Percentiles rank a stretch among this genome's conserved stretches.
phyloP scores from a whole-genome alignment of 2,797 vertebrate species.

The Pteropus rufus region DNA sequence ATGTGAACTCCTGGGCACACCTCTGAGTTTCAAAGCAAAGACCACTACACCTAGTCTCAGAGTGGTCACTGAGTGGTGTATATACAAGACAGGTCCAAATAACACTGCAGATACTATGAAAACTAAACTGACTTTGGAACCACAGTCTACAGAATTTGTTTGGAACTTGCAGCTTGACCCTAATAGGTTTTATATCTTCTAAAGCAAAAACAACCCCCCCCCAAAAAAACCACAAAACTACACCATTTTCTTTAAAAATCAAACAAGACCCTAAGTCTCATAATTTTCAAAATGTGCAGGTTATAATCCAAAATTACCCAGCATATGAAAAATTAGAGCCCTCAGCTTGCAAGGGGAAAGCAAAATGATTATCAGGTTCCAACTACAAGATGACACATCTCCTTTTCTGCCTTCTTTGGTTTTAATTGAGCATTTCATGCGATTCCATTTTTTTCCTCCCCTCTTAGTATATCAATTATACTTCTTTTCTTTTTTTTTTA shows the following conservation, averaged over 20 bases:
- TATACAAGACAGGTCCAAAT: neutral
- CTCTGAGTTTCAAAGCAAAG: neutral
- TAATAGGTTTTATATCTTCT: neutral
- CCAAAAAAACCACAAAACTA: neutral
- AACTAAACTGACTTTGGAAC: neutral
- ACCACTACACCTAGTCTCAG: neutral
- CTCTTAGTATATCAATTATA: neutral
- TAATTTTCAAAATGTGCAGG: neutral
- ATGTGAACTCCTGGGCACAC: neutral
- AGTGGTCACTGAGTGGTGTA: neutral
- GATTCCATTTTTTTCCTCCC: neutral
- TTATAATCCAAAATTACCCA: neutral
- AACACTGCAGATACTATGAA: neutral
- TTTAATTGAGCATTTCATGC: conserved; percentile 22
- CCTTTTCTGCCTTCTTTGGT: neutral
- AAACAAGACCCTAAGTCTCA: neutral
- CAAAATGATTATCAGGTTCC: conserved; percentile 6
- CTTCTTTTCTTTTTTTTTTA: neutral
- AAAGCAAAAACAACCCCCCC: neutral
- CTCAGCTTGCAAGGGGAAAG: neutral
- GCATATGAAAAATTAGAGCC: neutral
- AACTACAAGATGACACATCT: neutral
- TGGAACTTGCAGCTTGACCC: neutral
- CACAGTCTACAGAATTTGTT: neutral
- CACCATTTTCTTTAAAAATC: neutral